Base-by-base conservation (phyloP, 2,888 invertebrate species). In the Heliothis peltigera region DNA sequence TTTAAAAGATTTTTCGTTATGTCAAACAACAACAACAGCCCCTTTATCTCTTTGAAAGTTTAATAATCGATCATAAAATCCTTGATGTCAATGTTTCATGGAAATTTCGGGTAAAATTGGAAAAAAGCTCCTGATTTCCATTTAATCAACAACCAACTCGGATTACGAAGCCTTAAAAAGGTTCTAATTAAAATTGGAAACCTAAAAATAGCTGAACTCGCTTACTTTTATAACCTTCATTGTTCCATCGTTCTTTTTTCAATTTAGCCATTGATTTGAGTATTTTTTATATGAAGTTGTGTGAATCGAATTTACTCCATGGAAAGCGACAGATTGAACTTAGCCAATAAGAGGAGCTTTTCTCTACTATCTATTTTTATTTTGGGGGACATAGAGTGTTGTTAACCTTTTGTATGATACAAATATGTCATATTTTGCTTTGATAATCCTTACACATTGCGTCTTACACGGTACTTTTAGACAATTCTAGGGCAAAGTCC, bases 91-190 rank as follows among this genome's bases (percentile, higher is more conserved):
- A 42, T 19, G 6, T 53, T 53, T 53, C 22, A 43, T 53, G 18
- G 42, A 21, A 53, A 53, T 22, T 21, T n/a, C n/a, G 43, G 8
- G 28, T 17, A 56, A 10, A 68, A 68, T 47, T 22, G 19, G 39
- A 49, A 49, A 59, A 48, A 52, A 35, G n/a, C 19, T 39, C 35
- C 10, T 44, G 19, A 47, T 25, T 68, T 63, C 19, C 28, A 43
- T 63, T 63, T 47, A 70, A 69, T 56, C 15, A 53, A 44, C 43
- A 7, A 65, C 28, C 28, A 22, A 52, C 54, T 65, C 43, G 12
- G 18, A 25, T 71, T 56, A 39, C 21, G 19, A 52, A 55, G 17
- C 60, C 60, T 70, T 64, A 12, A 7, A 12, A 7, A 46, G 53
- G 44, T 70, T 47, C 18, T 56, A 42, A 65, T 66, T 52, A 66